Conservation (phyloP, 2,797 vertebrate species). For the Pangasius sanitwongsei region DNA sequence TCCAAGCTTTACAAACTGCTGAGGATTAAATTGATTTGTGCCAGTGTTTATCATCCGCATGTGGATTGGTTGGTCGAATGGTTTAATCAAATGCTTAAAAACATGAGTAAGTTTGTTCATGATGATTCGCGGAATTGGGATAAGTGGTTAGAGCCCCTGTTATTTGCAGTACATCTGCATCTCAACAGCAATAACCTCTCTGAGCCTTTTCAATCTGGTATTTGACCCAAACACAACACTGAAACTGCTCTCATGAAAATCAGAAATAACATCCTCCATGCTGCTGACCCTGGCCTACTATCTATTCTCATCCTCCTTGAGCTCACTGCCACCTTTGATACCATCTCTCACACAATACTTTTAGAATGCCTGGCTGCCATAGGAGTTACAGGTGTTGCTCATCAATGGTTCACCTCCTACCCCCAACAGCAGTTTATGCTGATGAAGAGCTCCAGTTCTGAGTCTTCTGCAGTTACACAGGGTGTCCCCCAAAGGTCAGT, state of each 20-base stretch:
- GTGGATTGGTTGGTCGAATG: too few relatives aligned
- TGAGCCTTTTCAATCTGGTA: background rate
- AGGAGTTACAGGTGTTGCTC: background rate
- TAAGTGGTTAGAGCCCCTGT: too few relatives aligned
- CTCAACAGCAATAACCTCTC: background rate
- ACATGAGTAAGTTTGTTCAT: too few relatives aligned
- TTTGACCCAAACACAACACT: background rate
- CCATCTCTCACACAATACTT: background rate
- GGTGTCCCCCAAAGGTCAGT: background rate
- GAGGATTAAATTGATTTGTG: too few relatives aligned
- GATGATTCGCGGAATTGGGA: too few relatives aligned
- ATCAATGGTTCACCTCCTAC: background rate
- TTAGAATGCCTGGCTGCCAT: background rate
- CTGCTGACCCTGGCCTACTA: background rate
- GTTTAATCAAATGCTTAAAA: too few relatives aligned
- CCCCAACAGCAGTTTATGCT: background rate
- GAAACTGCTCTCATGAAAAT: background rate
- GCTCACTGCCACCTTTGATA: background rate
- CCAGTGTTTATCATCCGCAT: too few relatives aligned
- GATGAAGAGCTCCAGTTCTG: background rate
- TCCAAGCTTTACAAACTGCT: too few relatives aligned
- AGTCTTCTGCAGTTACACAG: background rate
- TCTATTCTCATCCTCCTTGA: background rate
- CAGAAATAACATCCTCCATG: background rate
- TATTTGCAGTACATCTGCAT: too few relatives aligned